Evolutionary conservation across 2,113 vertebrate species (phyloP).

Genomic region (Xiphorhynchus elegans): DNA sequence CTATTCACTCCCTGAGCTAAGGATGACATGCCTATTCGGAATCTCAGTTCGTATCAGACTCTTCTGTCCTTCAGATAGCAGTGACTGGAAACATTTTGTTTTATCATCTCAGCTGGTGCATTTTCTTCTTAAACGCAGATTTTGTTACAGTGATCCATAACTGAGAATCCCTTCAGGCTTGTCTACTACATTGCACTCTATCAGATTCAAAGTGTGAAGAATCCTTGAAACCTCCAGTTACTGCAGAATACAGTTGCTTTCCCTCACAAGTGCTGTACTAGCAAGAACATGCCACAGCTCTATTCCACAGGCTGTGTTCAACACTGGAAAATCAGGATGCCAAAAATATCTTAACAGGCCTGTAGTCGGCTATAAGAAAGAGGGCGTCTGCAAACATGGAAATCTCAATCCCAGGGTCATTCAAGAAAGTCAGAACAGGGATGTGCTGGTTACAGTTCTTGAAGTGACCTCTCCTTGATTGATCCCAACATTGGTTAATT

Average conservation of each 20-base stretch:
- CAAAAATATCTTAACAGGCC: not conserved
- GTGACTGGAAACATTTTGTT: slow-evolving; percentile 53
- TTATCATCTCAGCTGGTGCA: slow-evolving; percentile 25
- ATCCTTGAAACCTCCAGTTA: slow-evolving; percentile 36
- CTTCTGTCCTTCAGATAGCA: slow-evolving; percentile 44
- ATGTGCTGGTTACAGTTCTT: not conserved
- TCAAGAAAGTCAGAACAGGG: not conserved
- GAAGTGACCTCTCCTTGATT: not conserved
- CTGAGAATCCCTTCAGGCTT: slow-evolving; percentile 63
- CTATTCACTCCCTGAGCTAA: slow-evolving; percentile 1
- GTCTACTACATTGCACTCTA: slow-evolving; percentile 44
- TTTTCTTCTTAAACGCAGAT: slow-evolving; percentile 57
- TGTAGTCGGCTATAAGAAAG: not conserved
- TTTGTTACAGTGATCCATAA: slow-evolving; percentile 52
- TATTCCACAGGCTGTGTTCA: not conserved
- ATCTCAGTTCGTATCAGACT: slow-evolving; percentile 21
- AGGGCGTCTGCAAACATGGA: not conserved
- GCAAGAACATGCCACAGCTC: not conserved
- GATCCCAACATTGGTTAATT: not conserved
- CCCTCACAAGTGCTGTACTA: not conserved
- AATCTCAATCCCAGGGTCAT: not conserved
- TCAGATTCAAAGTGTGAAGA: slow-evolving; percentile 56
- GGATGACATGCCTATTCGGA: slow-evolving; percentile 18
- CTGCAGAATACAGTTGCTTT: slow-evolving; percentile 30
- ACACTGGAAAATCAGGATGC: not conserved